Evolutionary conservation across 2,113 vertebrate genomes (phyloP).

Genomic region (Copsychus sechellarum): DNA sequence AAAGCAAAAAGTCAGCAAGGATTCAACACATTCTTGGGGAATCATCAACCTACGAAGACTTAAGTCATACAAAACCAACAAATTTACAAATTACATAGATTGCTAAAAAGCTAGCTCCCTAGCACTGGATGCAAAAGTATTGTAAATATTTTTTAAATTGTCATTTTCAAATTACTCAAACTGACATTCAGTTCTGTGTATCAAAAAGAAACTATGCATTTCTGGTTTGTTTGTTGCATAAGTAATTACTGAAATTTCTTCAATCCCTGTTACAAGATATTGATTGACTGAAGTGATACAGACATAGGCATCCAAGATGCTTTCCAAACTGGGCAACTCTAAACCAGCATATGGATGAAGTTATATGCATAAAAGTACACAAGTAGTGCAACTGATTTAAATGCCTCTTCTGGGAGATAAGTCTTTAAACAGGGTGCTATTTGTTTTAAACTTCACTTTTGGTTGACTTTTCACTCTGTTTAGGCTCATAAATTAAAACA

Average conservation of each 20-base stretch:
- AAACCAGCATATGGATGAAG: neutral
- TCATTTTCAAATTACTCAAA: neutral
- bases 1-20: neutral
- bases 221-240: neutral
- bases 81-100: neutral
- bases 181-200: neutral
- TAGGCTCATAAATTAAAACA: neutral
- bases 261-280: neutral
- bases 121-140: neutral
- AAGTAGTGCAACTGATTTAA: neutral
- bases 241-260: neutral
- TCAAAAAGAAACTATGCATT: neutral
- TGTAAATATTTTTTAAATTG: neutral
- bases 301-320: conserved; percentile 12
- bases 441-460: conserved; percentile 6
- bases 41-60: neutral
- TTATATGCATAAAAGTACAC: neutral
- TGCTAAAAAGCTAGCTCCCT: neutral
- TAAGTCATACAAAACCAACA: neutral
- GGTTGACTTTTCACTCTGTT: conserved; percentile 15
- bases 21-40: neutral
- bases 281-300: conserved; percentile 19
- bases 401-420: neutral
- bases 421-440: neutral
- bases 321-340: conserved; percentile 17